Evolutionary conservation across 2,888 invertebrate species (phyloP).

Genomic region (Luperina nickerlii): DNA sequence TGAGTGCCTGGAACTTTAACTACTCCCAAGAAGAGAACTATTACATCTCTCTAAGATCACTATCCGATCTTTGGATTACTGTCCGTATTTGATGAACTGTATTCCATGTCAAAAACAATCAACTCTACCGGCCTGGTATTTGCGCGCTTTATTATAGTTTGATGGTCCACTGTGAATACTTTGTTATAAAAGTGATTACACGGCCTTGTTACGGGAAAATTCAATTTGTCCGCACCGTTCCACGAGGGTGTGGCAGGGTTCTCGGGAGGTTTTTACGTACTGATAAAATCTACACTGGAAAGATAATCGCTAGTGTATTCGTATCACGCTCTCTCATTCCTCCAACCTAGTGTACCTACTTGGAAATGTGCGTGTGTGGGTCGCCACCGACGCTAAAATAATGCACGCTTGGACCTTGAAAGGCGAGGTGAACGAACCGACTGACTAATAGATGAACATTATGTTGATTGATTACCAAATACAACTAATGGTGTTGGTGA

Average conservation of each 20-base stretch:
- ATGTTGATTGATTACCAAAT: constrained; percentile 81
- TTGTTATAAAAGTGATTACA: constrained; percentile 76
- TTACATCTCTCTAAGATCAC: constrained; percentile 44
- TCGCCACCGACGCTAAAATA: constrained; percentile 82
- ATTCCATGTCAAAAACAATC: constrained; percentile 59
- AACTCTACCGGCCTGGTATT: constrained; percentile 50
- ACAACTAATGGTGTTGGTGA: constrained; percentile 72
- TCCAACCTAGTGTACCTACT: constrained; percentile 87
- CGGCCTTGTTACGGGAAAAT: constrained; percentile 76
- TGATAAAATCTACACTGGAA: constrained; percentile 82
- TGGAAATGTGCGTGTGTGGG: constrained; percentile 85
- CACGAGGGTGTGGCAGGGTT: constrained; percentile 79
- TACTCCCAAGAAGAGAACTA: constrained; percentile 55
- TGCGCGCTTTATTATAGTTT: constrained; percentile 66
- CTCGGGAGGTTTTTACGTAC: constrained; percentile 76
- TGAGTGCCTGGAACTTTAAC: constrained; percentile 50
- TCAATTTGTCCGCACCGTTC: constrained; percentile 82
- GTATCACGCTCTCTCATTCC: constrained; percentile 87
- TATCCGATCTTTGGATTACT: constrained; percentile 49
- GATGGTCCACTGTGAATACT: constrained; percentile 72
- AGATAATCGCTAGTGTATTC: constrained; percentile 83
- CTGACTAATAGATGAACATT: constrained; percentile 77
- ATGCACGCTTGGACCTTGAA: constrained; percentile 83
- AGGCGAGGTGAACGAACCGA: constrained; percentile 83
- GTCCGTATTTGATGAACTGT: constrained; percentile 25